Evolutionary conservation across 2,888 invertebrate species (phyloP), one percentile per base, ranked within the genome.

Genomic region (Apamea crenata): DNA sequence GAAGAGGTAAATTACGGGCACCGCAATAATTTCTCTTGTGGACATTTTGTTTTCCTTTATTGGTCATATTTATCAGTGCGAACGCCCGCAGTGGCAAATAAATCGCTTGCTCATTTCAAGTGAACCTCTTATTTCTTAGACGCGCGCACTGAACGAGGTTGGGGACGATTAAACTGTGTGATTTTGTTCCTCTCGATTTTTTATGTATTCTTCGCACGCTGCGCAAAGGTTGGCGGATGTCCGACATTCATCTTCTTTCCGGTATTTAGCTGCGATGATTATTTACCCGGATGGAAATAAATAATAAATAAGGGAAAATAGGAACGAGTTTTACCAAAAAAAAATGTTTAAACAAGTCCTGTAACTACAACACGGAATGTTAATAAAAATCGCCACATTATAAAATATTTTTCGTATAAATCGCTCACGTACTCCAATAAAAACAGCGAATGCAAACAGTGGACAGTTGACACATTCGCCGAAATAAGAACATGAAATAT

Each of bases 1-100:
- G 88, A 89, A 89, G 87, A 93, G 90, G 91, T 93, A 92, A 92
- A 93, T 93, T 93, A 93, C 91, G 87, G 89, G 78, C 87, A 92
- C 93, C 93, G 92, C 92, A 93, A 94, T 94, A 94, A 94, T 95
- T 93, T 94, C 92, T 94, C 92, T 92, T 88, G 93, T 92, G 94
- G 95, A 95, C 94, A 94, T 95, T 95, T 94, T 95, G 94, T 95
- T 95, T 94, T 92, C 93, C 94, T 95, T 95, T 95, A 95, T 95
- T 95, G 94, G 95, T 93, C 93, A 93, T 95, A 95, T 95, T 95
- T 95, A 95, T 95, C 95, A 95, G 93, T 93, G 92, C 85, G 91
- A 91, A 91, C 91, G 92, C 94, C 92, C 90, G 93, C 90, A 91
- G 93, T 89, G 92, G 92, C 85, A 90, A 93, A 95, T 95, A 94